These are phyloP conservation scores for Lateolabrax maculatus DNA, from an alignment of 2,797 vertebrate species.

Conservation along the genomic window DNA sequence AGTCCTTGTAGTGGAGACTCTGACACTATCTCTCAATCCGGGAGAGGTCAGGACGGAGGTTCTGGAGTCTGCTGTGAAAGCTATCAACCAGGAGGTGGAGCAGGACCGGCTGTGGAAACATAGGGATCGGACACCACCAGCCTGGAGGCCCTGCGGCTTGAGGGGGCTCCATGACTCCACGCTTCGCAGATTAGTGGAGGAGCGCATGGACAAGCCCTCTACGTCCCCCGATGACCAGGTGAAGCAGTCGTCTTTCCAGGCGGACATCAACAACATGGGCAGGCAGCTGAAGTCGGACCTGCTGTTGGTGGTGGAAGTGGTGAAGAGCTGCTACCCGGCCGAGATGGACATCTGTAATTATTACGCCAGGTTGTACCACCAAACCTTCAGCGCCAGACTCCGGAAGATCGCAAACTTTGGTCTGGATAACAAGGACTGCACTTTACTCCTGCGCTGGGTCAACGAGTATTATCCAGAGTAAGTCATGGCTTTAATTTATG, in stretches of 20 bases:
- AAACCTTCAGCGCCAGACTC: slow-evolving; percentile 80
- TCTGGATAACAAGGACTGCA: slow-evolving; percentile 84
- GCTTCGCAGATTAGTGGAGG: slow-evolving; percentile 76
- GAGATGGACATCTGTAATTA: slow-evolving; percentile 86
- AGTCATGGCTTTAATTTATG: slow-evolving; percentile 67
- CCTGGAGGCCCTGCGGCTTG: slow-evolving; percentile 84
- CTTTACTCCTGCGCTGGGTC: slow-evolving; percentile 88
- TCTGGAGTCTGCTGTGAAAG: slow-evolving; percentile 86
- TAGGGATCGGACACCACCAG: neutral
- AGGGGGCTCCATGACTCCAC: slow-evolving; percentile 80
- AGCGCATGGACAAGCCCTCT: slow-evolving; percentile 77
- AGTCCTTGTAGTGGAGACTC: slow-evolving; percentile 63
- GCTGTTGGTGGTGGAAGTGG: slow-evolving; percentile 79
- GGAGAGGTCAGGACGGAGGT: slow-evolving; percentile 43
- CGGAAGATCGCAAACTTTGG: slow-evolving; percentile 79
- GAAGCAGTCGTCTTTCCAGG: slow-evolving; percentile 77
- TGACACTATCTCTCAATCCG: slow-evolving; percentile 79
- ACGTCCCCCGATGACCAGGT: neutral
- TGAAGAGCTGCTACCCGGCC: slow-evolving; percentile 88
- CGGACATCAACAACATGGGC: slow-evolving; percentile 82
- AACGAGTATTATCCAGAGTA: slow-evolving; percentile 90
- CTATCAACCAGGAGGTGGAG: slow-evolving; percentile 86
- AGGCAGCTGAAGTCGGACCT: slow-evolving; percentile 89
- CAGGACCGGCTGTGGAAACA: slow-evolving; percentile 82
- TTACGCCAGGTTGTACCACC: slow-evolving; percentile 89